Evolutionary conservation across 2,797 vertebrate genomes (phyloP).

Genomic region (Sebastes kiyomatsui): DNA sequence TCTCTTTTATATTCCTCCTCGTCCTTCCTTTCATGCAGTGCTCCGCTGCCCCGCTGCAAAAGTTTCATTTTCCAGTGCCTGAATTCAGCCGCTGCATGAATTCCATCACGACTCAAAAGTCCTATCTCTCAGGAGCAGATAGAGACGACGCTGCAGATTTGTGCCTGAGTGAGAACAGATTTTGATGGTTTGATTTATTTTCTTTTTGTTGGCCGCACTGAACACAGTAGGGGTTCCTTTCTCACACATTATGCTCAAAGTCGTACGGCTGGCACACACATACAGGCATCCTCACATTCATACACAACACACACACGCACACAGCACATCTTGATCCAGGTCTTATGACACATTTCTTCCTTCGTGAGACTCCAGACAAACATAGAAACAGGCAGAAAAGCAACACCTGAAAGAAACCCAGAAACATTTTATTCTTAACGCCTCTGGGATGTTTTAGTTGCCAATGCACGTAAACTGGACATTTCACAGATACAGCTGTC

Average conservation of each 20-base stretch:
- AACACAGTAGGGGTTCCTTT: constrained; percentile 5
- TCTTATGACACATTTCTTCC: background rate
- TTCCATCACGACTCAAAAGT: constrained; percentile 12
- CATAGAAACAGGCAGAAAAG: background rate
- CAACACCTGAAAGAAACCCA: background rate
- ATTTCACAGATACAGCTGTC: background rate
- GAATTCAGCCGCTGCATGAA: constrained; percentile 18
- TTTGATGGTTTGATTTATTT: constrained; percentile 40
- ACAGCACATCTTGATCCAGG: background rate
- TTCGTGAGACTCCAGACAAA: background rate
- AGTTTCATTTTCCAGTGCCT: background rate
- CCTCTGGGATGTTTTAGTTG: background rate
- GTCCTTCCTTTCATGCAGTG: background rate
- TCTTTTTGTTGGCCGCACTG: constrained; percentile 7
- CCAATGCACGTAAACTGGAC: background rate
- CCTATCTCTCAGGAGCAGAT: constrained; percentile 25
- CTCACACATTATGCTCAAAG: background rate
- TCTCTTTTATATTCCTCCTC: background rate
- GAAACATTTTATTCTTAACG: background rate
- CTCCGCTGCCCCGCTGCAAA: background rate
- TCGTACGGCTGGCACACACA: background rate
- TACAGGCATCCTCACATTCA: background rate
- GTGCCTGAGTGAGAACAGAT: constrained; percentile 12
- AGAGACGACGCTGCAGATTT: constrained; percentile 33
- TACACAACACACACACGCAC: background rate